phyloP scores from a whole-genome alignment of 1,140 invertebrate genomes.

The Drosophila nebulosa region DNA sequence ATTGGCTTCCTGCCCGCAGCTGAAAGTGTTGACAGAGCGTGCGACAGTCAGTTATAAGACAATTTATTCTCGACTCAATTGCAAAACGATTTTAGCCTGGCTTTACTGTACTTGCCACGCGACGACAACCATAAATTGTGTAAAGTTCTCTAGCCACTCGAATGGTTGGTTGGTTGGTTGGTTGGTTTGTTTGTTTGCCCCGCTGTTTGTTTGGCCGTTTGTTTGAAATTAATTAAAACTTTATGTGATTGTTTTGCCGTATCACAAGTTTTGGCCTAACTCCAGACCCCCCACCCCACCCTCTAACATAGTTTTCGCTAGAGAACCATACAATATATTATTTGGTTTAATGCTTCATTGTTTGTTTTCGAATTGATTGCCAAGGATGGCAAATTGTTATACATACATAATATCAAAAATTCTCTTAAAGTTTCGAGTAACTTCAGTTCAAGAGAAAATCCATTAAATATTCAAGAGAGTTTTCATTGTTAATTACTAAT shows the following conservation, averaged over 20 bases:
- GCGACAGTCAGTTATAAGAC: constrained; percentile 18
- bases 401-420: too few relatives aligned
- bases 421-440: neutral
- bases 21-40: constrained; percentile 57
- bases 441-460: neutral
- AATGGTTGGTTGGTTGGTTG: constrained; percentile 21
- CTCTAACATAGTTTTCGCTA: constrained; percentile 7
- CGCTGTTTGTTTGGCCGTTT: constrained; percentile 56
- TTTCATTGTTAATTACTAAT: neutral
- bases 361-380: neutral
- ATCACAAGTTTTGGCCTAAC: constrained; percentile 34
- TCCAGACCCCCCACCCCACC: neutral
- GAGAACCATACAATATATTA: neutral
- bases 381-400: neutral
- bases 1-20: constrained; percentile 35
- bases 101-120: constrained; percentile 29
- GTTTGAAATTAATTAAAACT: constrained; percentile 78
- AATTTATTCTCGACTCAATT: neutral
- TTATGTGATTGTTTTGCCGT: constrained; percentile 68
- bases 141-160: constrained; percentile 41
- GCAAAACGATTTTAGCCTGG: constrained; percentile 2
- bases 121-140: constrained; percentile 47
- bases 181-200: constrained; percentile 34
- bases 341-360: neutral
- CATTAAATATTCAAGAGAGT: neutral